Conservation (phyloP, 2,113 vertebrate genomes). For the Pterophyllum scalare region DNA sequence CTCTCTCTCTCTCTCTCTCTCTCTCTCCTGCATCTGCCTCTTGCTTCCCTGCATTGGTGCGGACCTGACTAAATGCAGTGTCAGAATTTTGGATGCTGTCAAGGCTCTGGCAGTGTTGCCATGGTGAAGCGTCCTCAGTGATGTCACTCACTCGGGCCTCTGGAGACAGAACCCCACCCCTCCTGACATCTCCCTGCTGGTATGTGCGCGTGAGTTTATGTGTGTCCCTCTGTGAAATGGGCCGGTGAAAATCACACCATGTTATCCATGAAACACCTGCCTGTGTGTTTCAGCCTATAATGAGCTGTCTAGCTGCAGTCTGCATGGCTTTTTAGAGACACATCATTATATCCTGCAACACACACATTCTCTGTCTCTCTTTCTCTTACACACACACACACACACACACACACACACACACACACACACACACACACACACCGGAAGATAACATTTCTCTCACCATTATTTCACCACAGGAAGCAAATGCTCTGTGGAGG, state of each 20-base stretch:
- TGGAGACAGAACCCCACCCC: conserved; percentile 60
- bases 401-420: conserved; percentile 6
- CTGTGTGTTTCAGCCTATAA: conserved; percentile 72
- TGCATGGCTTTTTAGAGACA: conserved; percentile 59
- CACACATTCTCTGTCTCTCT: not conserved
- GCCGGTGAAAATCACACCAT: conserved; percentile 59
- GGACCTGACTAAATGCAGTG: conserved; percentile 56
- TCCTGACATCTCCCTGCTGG: conserved; percentile 40
- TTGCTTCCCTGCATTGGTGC: conserved; percentile 57
- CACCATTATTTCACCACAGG: conserved; percentile 44
- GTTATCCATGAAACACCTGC: conserved; percentile 76
- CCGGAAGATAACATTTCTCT: conserved; percentile 17
- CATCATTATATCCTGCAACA: conserved; percentile 65
- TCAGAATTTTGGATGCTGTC: conserved; percentile 71
- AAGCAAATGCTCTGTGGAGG: conserved; percentile 9
- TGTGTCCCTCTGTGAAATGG: conserved; percentile 65
- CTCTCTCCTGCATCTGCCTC: not conserved
- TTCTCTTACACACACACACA: conserved; percentile 21
- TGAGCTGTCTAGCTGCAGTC: conserved; percentile 76
- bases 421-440: not conserved
- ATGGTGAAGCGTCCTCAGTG: conserved; percentile 73
- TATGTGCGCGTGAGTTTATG: conserved; percentile 39
- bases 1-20: conserved; percentile 5
- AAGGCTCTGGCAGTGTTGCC: conserved; percentile 61
- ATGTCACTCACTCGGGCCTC: conserved; percentile 69